Base-by-base conservation (phyloP, 2,797 vertebrate species). In the Trachops cirrhosus region DNA sequence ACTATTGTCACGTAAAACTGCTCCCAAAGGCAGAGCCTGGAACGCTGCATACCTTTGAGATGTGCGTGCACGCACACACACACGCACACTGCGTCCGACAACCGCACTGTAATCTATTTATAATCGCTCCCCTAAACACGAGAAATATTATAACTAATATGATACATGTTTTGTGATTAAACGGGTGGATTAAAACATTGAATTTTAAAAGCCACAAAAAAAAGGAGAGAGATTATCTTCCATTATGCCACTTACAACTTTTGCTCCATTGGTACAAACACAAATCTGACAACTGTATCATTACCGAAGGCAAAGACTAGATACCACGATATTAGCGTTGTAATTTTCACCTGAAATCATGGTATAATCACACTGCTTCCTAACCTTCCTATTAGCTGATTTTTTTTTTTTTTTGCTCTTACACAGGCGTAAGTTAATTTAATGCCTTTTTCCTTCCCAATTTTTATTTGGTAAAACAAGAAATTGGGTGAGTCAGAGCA, bases 151-250 rank as follows among this genome's bases (percentile, higher is more conserved):
- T 92, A 97, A 95, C 96, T 29, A 64, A 74, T 77, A 89, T 95
- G 95, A 91, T 89, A 97, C 95, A 97, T 96, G 80, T 96, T 98
- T 96, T 97, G 97, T 95, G 86, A 93, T 96, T 98, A 96, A 50
- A 95, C 34, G 82, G 86, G 91, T 41, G 86, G 83, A 98, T 89
- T 93, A 98, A 95, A 98, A 98, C 92, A 85, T 39, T 97, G 96
- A 97, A 95, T 93, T 97, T 3, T 32, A 54, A 94, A 95, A 96
- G 92, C 86, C 83, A 97, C 46, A 91, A 89, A 95, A 57, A 62
- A 95, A 87, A 96, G 93, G 83, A 96, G 95, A 85, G 77, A 73
- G 94, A 46, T 97, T 95, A 93, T 84, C 97, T 12, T 24, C 16
- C 26, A 91, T 85, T 96, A 91, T 64, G 78, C 71, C 89, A 54